These are phyloP conservation scores for Aethes cnicana DNA, from an alignment of 2,888 invertebrate genomes.

Conservation along the genomic window DNA sequence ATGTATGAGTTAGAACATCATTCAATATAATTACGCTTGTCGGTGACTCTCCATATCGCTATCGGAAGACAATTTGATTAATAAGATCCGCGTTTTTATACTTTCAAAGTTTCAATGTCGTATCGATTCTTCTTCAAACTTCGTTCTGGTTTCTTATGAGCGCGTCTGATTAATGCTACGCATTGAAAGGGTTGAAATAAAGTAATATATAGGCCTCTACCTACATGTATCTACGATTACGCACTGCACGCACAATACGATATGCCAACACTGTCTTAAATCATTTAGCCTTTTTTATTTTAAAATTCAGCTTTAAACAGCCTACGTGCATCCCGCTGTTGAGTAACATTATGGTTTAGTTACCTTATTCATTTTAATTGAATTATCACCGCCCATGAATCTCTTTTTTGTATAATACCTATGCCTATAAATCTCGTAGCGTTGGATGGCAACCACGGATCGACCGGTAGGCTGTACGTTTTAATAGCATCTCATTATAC, in stretches of 20 bases:
- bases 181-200: too few species aligned
- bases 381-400: constrained; percentile 28
- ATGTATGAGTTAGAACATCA: constrained; percentile 23
- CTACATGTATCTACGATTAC: constrained; percentile 5
- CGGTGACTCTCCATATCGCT: constrained; percentile 7
- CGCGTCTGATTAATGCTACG: too few species aligned
- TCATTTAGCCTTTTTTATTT: constrained; percentile 3
- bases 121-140: too few species aligned
- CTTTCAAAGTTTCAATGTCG: too few species aligned
- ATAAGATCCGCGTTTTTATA: background rate
- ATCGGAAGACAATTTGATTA: constrained; percentile 21
- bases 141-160: too few species aligned
- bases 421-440: constrained; percentile 13
- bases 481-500: background rate
- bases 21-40: constrained; percentile 24
- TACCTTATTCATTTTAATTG: constrained; percentile 24
- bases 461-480: constrained; percentile 17
- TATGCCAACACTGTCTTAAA: background rate
- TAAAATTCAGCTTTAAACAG: constrained; percentile 9
- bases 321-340: constrained; percentile 25
- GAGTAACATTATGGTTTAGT: constrained; percentile 11
- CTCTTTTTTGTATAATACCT: constrained; percentile 13
- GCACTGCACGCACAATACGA: constrained; percentile 2
- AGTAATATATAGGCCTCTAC: background rate
- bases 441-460: constrained; percentile 12